Evolutionary conservation across 1,140 invertebrate genomes (phyloP), one percentile per base, ranked within the genome.

Genomic region (Cotesia chilonis): DNA sequence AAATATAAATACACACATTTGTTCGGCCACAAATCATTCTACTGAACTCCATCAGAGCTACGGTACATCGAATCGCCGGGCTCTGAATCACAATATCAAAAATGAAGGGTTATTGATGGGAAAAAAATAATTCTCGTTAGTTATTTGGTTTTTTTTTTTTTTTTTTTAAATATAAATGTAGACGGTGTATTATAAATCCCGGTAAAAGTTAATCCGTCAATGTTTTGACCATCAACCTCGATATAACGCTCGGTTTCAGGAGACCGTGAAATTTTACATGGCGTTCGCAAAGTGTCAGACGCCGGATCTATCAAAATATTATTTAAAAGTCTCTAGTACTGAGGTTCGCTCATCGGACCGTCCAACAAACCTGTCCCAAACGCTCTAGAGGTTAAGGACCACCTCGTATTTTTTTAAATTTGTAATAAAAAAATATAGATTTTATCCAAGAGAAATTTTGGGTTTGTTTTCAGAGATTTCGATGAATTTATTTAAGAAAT

Each of bases 21-120:
- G 54, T 67, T 71, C 36, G 69, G 74, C 76, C 77, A 82, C 80
- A 83, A 84, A 82, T 84, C 82, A 83, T 61, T 67, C 35, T 9
- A 41, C 75, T 76, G 78, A 78, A 75, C 80, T 79, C 74, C 80
- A 78, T 79, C 77, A 78, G 72, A 47, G 41, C 36, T 77, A 75
- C 73, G 71, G 68, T 28, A 28, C 28, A 28, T 28, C 71, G 72
- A 73, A 75, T 77, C 78, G 78, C 75, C 60, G 68, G 74, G 77
- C 75, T 78, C 76, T 82, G 82, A 82, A 81, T 38, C 63, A 55
- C 20, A 55, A 65, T 10, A 17, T 51, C 51, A 41, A 72, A 69
- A 28, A 20, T 47, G 54, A 65, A 41, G 28, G 47, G 9, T 9
- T 9, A 41, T 35, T 4, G 20, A n/a, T 9, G 10, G 36, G 38